These are phyloP conservation scores for Laupala kohalensis DNA, from an alignment of 1,140 invertebrate species.

Conservation along the genomic window DNA sequence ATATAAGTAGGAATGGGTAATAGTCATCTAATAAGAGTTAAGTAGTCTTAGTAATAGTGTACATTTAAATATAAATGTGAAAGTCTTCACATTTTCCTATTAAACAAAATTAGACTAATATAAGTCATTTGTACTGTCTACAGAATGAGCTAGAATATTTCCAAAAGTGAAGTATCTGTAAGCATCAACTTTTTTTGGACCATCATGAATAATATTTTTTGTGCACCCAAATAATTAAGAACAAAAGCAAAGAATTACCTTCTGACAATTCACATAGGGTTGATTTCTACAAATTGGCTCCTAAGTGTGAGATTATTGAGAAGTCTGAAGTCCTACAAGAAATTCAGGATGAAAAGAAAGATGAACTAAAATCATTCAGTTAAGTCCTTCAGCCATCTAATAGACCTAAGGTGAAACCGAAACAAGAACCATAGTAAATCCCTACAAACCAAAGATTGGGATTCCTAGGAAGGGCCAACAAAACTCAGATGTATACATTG, in stretches of 20 bases:
- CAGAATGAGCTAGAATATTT: too few relatives aligned
- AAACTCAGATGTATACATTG: constrained; percentile 25
- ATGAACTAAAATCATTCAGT: constrained; percentile 34
- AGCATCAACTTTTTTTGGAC: too few relatives aligned
- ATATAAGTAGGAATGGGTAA: too few relatives aligned
- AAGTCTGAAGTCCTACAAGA: constrained; percentile 53
- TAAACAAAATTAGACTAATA: too few relatives aligned
- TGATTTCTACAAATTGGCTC: constrained; percentile 52
- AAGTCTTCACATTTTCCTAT: too few relatives aligned
- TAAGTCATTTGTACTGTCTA: too few relatives aligned
- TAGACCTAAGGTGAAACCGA: constrained; percentile 41
- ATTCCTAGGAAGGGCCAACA: constrained; percentile 12
- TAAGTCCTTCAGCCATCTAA: constrained; percentile 56
- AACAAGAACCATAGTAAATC: constrained; percentile 21
- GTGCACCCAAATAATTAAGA: too few relatives aligned
- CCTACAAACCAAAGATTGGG: neutral
- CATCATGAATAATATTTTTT: too few relatives aligned
- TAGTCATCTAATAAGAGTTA: too few relatives aligned
- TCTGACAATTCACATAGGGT: constrained; percentile 29
- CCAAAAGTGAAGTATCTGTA: too few relatives aligned
- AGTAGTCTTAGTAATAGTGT: too few relatives aligned
- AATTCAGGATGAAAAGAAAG: constrained; percentile 28
- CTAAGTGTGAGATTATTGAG: constrained; percentile 44
- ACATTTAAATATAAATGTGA: too few relatives aligned
- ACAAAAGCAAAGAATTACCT: neutral